phyloP scores from a whole-genome alignment of 1,140 invertebrate species.

The Atta cephalotes region DNA sequence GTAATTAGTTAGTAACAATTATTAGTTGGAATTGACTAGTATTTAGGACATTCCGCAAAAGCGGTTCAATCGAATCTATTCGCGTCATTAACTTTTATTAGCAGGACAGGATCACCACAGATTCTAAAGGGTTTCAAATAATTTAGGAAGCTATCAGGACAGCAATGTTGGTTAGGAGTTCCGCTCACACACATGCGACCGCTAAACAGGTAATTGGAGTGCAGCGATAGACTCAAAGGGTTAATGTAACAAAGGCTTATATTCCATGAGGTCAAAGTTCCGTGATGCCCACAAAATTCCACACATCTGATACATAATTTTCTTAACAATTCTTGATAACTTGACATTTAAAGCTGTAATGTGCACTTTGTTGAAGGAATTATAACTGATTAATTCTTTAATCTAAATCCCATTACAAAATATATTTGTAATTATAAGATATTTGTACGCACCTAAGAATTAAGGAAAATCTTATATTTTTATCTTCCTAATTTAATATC shows the following conservation, averaged over 20 bases:
- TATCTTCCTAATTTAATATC: neutral
- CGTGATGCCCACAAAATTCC: constrained; percentile 7
- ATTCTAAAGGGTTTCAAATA: constrained; percentile 75
- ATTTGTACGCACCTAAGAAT: neutral
- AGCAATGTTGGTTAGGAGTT: constrained; percentile 68
- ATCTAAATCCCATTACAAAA: neutral
- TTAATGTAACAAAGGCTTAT: constrained; percentile 74
- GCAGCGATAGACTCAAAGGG: constrained; percentile 61
- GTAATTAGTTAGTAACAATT: constrained; percentile 25
- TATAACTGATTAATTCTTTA: neutral
- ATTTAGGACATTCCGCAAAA: neutral
- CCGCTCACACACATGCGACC: neutral
- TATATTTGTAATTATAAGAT: neutral
- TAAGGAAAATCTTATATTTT: neutral
- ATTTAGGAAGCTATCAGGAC: constrained; percentile 78
- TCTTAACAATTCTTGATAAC: neutral
- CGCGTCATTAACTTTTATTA: constrained; percentile 60
- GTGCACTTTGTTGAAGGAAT: neutral
- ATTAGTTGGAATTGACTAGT: neutral
- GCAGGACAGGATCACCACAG: constrained; percentile 61
- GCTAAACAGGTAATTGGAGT: constrained; percentile 12
- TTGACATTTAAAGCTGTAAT: neutral
- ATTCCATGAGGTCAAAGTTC: constrained; percentile 52
- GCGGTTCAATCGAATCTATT: constrained; percentile 9
- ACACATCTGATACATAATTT: neutral